Conservation (phyloP, 2,888 invertebrate genomes). For the Calephelis perditalis region DNA sequence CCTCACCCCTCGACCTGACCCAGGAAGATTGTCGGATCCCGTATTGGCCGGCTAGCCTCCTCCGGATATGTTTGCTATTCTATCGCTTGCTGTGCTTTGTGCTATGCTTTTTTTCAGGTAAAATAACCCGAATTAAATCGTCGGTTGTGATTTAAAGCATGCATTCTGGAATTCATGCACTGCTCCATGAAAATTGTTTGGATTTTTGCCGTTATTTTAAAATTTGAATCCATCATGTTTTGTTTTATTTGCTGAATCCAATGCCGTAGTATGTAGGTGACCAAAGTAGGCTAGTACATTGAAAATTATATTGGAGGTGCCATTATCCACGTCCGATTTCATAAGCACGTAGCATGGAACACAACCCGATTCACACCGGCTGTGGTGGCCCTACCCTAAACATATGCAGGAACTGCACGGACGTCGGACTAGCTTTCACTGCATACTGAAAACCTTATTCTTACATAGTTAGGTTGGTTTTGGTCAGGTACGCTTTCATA, state of each 20-base stretch:
- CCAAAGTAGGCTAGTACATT: constrained; percentile 2
- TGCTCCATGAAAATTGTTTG: neutral
- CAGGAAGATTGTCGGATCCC: constrained; percentile 64
- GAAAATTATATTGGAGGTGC: constrained; percentile 19
- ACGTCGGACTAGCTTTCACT: constrained; percentile 58
- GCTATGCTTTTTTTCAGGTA: constrained; percentile 52
- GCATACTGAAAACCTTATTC: constrained; percentile 41
- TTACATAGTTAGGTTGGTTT: constrained; percentile 46
- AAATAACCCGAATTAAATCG: neutral
- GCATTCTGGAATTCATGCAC: neutral
- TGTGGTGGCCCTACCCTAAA: constrained; percentile 44
- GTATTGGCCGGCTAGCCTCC: constrained; percentile 76
- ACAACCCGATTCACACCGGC: constrained; percentile 75
- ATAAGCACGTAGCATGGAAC: constrained; percentile 54
- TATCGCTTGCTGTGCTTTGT: constrained; percentile 62
- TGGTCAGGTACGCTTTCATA: constrained; percentile 67
- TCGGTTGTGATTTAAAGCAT: constrained; percentile 3
- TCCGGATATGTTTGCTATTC: constrained; percentile 69
- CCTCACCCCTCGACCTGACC: constrained; percentile 80
- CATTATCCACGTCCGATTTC: constrained; percentile 44
- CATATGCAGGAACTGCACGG: constrained; percentile 34
- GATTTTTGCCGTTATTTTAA: neutral
- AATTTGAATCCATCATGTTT: constrained; percentile 2
- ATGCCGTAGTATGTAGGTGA: constrained; percentile 6
- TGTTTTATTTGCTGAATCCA: constrained; percentile 9